These are phyloP conservation scores for Papilio elwesi DNA, from an alignment of 2,888 invertebrate species.

Conservation along the genomic window DNA sequence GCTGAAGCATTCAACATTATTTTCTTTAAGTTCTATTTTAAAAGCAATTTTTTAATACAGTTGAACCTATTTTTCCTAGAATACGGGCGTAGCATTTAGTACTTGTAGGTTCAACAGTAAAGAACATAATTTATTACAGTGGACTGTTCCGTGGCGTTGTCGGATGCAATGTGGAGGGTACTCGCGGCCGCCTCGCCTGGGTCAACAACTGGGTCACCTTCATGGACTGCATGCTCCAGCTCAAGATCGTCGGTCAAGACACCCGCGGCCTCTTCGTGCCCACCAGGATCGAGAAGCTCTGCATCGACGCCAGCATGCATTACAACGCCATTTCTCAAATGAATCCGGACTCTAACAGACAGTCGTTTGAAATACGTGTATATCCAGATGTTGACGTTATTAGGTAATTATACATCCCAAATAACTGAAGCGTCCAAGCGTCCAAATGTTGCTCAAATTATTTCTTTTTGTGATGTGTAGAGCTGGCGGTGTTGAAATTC, in stretches of 20 bases:
- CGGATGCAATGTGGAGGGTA: constrained; percentile 80
- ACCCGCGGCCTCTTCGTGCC: constrained; percentile 89
- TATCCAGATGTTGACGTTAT: constrained; percentile 80
- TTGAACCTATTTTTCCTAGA: too few species aligned
- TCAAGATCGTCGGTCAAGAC: constrained; percentile 88
- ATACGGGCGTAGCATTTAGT: too few species aligned
- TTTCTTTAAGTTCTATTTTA: too few species aligned
- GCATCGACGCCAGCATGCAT: constrained; percentile 87
- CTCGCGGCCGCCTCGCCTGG: constrained; percentile 86
- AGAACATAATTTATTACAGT: constrained; percentile 55
- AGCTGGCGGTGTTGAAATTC: constrained; percentile 90
- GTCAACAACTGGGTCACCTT: constrained; percentile 94
- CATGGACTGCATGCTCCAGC: constrained; percentile 95
- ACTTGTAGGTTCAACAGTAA: background rate
- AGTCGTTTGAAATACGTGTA: constrained; percentile 76
- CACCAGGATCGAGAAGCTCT: constrained; percentile 88
- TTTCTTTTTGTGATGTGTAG: constrained; percentile 56
- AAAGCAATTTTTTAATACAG: too few species aligned
- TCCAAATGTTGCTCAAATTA: background rate
- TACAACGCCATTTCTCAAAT: constrained; percentile 77
- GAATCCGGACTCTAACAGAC: constrained; percentile 72
- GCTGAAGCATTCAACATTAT: too few species aligned
- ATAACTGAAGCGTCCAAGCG: background rate
- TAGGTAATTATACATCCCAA: constrained; percentile 55
- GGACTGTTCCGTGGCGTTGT: constrained; percentile 85